Evolutionary conservation across 2,888 invertebrate genomes (phyloP), one percentile per base, ranked within the genome.

Genomic region (Vanessa cardui): DNA sequence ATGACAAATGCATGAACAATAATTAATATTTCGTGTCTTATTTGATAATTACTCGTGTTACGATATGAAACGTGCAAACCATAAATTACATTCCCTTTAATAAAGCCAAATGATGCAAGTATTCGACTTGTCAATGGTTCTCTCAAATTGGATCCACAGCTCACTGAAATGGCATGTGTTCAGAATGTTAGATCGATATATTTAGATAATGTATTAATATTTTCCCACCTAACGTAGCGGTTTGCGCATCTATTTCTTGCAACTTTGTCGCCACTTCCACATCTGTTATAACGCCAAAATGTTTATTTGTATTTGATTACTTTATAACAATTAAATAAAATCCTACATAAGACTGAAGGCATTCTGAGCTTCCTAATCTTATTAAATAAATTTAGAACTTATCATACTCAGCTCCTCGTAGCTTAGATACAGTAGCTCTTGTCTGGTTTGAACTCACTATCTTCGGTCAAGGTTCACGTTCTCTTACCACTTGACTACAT

Each of bases 21-120:
- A 31, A 59, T 52, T 60, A 66, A 70, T 68, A 70, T 58, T 58
- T 62, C 58, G 21, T 21, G 50, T 61, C 39, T 18, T 59, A 68
- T 62, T 68, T 52, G 62, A 64, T 62, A 67, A 60, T 33, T 26
- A 44, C 31, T 39, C 45, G 58, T 52, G 50, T 64, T 47, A 56
- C 52, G 31, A 50, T 50, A 26, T 61, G 58, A 59, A 58, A 64
- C 20, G 60, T 64, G 50, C 39, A 26, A 21, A 7, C 45, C 39
- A 63, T 65, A 65, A 62, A 70, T 70, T 59, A 65, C 56, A 44
- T 18, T 44, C 20, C 58, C 46, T 9, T 49, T 26, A 46, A 31
- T 31, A 62, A 64, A 64, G 67, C 68, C 68, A 70, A 68, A 46
- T 33, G 33, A 3, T 46, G 44, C 59, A 64, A 50, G 26, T 54